Base-by-base conservation (phyloP, 2,797 vertebrate genomes). In the Sebastes variabilis region DNA sequence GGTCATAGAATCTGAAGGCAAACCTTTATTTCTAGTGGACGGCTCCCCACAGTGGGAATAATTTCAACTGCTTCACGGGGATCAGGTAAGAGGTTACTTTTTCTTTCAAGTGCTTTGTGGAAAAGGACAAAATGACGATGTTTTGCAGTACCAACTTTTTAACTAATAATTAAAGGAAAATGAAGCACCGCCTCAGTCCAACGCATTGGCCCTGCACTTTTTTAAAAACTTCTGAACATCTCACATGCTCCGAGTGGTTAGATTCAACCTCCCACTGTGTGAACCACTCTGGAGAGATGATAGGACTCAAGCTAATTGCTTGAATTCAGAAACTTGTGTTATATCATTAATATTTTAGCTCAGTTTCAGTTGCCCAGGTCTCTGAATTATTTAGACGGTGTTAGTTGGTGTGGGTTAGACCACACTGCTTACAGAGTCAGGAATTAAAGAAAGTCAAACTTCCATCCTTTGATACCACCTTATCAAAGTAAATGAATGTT, bases 301-400 rank as follows among this genome's bases (percentile, higher is more conserved):
- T 25, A 81, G 54, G 60, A 80, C 87, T 88, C 77, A 30, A 76
- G 84, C 78, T 89, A 92, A 94, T 95, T 89, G 88, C 87, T 87
- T n/a, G 79, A 85, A 90, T 89, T 88, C 82, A 86, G 80, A 90
- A 92, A 88, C 68, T 71, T 89, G 76, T 91, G 83, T 92, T 91
- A 84, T 90, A 85, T 87, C 89, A 94, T 94, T 80, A 93, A 94
- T 94, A 91, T 94, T 94, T 95, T n/a, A 95, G 81, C 59, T 65
- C 36, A 5, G 71, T 88, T 91, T 85, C 89, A 83, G 84, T 78
- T 88, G 82, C 88, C 67, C 71, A 25, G 67, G 62, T 80, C 81
- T 82, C 54, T 95, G 88, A 93, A 94, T 94, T 87, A 94, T 95
- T 94, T 75, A 94, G 75, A 64, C 24, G 4, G 69, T 83, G 75